Evolutionary conservation across 2,888 invertebrate genomes (phyloP).

Genomic region (Lithophane ornitopus): DNA sequence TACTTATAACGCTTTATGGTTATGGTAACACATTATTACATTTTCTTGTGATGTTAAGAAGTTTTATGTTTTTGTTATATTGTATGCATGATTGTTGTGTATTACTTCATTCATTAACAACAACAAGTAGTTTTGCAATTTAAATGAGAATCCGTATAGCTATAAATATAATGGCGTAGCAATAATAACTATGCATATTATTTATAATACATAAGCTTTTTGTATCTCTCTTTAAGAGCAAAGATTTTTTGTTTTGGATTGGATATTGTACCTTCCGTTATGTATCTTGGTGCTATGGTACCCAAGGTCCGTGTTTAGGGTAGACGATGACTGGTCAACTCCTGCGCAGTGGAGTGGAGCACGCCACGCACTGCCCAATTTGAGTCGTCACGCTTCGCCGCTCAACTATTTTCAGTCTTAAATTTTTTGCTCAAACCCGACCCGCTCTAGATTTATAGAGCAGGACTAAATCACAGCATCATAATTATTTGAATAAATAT

Average conservation of each 20-base stretch:
- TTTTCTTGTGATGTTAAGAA: constrained; percentile 52
- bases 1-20: constrained; percentile 44
- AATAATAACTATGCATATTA: constrained; percentile 23
- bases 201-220: constrained; percentile 10
- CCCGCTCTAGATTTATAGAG: constrained; percentile 58
- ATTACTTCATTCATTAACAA: constrained; percentile 46
- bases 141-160: constrained; percentile 6
- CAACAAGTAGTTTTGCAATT: constrained; percentile 18
- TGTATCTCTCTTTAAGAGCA: constrained; percentile 13
- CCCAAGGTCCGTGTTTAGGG: constrained; percentile 58
- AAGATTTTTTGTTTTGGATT: constrained; percentile 21
- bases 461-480: constrained; percentile 53
- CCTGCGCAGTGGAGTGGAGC: constrained; percentile 81
- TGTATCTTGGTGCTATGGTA: constrained; percentile 29
- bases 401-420: constrained; percentile 77
- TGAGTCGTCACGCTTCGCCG: constrained; percentile 77
- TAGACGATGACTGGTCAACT: constrained; percentile 79
- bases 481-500: constrained; percentile 54
- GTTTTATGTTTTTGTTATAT: constrained; percentile 46
- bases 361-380: constrained; percentile 77
- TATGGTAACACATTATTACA: constrained; percentile 43
- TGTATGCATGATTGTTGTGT: constrained; percentile 22
- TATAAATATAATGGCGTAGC: constrained; percentile 15
- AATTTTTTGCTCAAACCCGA: constrained; percentile 70
- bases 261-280: constrained; percentile 31